These are phyloP conservation scores for Lutraria lutraria DNA, from an alignment of 2,888 invertebrate species.

Conservation along the genomic window DNA sequence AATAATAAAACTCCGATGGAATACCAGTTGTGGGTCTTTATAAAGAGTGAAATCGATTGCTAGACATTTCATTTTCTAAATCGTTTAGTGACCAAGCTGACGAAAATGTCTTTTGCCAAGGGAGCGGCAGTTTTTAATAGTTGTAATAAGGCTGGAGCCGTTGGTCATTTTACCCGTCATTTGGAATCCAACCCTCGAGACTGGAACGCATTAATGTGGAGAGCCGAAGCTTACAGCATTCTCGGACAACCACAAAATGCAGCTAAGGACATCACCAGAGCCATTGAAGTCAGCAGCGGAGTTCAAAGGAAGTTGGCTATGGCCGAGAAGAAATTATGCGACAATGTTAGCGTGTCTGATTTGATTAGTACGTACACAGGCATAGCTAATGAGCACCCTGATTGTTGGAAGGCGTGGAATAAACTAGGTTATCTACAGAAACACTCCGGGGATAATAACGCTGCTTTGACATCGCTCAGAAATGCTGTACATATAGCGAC, in stretches of 20 bases:
- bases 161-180: constrained; percentile 16
- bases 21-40: neutral
- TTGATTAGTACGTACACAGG: neutral
- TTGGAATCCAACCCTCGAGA: neutral
- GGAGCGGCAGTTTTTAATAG: constrained; percentile 31
- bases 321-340: neutral
- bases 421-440: neutral
- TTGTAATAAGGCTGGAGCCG: constrained; percentile 31
- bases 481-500: constrained; percentile 15
- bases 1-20: neutral
- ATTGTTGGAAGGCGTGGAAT: constrained; percentile 8
- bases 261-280: neutral
- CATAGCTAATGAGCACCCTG: neutral
- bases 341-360: neutral
- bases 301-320: constrained; percentile 16
- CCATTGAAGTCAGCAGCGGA: constrained; percentile 30
- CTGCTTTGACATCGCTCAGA: neutral
- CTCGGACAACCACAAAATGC: constrained; percentile 20
- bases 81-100: neutral
- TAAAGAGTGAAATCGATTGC: neutral
- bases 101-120: constrained; percentile 23
- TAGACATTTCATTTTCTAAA: neutral
- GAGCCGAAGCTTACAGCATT: constrained; percentile 16
- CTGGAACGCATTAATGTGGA: constrained; percentile 30
- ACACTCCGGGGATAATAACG: neutral